Evolutionary conservation across 2,797 vertebrate genomes (phyloP), one percentile per base, ranked within the genome.

Genomic region (Acropternis orthonyx): DNA sequence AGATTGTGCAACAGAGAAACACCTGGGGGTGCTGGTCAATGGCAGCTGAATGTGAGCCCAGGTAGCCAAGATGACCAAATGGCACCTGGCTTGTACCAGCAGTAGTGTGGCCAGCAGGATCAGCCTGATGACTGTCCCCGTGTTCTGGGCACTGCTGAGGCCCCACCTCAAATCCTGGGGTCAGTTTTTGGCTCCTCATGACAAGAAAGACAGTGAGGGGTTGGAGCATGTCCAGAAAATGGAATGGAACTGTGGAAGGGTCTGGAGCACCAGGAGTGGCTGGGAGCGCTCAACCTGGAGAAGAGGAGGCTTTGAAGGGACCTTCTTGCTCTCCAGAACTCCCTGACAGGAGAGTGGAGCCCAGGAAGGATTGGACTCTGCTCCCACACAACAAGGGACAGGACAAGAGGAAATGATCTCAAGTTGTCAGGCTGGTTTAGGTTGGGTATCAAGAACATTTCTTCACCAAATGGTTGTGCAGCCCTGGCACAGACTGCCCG

Each of bases 311-410:
- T 63, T 16, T 20, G 14, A 14, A 7, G 48, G 4, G 16, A 76
- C 32, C 7, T 43, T 5, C 7, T 56, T 0, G 1, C 18, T 43
- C 19, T 63, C 10, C 3, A 12, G 13, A 62, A 2, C 14, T 44
- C 20, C 4, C 9, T 51, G 17, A 22, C 24, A 51, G 44, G 28
- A 83, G 7, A 8, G 6, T 26, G 10, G 3, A 65, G 12, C 24
- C 18, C 14, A 73, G 65, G 22, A 12, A n/a, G 14, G 7, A 6
- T 61, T 9, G 6, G 44, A 34, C 52, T 72, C 21, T 58, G 24
- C 37, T 72, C 3, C 7, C 10, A 46, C 51, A 26, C 12, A 52
- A 1, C 37, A 71, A 39, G 21, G 14, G 12, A 44, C 17, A 46
- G 39, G 28, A 27, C 44, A 34, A 59, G 73, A 36, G 20, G 21